These are phyloP conservation scores for Smutsia gigantea DNA, from an alignment of 2,797 vertebrate genomes.

Conservation along the genomic window DNA sequence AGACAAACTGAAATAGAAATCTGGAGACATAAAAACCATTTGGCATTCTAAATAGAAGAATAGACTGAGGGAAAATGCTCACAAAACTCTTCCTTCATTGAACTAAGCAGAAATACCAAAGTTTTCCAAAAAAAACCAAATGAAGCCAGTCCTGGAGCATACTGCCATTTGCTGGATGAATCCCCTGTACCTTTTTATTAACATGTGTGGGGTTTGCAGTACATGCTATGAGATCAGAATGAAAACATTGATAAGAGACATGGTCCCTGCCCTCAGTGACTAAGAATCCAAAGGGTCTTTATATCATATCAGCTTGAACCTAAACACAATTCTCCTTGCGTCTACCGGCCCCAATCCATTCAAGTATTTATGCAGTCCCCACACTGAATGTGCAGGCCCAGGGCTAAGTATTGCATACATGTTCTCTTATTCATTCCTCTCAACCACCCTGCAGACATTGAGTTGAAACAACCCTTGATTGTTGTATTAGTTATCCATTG, in stretches of 20 bases:
- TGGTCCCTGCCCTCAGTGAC: neutral
- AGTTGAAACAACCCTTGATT: neutral
- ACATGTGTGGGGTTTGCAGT: neutral
- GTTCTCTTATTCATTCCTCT: neutral
- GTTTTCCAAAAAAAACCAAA: neutral
- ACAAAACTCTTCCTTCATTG: constrained; percentile 23
- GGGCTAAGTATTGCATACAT: neutral
- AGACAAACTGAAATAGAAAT: constrained; percentile 67
- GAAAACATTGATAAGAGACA: neutral
- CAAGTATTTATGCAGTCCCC: neutral
- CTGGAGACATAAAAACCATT: constrained; percentile 48
- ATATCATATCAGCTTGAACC: neutral
- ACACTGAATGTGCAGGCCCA: neutral
- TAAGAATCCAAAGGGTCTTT: neutral
- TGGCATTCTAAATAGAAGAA: constrained; percentile 56
- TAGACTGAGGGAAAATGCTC: constrained; percentile 31
- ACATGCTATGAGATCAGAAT: neutral
- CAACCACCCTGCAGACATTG: neutral
- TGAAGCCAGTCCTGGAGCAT: neutral
- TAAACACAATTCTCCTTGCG: neutral
- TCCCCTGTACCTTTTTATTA: neutral
- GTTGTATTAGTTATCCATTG: neutral
- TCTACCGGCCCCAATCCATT: neutral
- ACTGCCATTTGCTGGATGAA: neutral
- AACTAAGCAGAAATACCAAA: constrained; percentile 51